Base-by-base conservation (phyloP, 2,113 vertebrate species). In the Furnarius figulus region DNA sequence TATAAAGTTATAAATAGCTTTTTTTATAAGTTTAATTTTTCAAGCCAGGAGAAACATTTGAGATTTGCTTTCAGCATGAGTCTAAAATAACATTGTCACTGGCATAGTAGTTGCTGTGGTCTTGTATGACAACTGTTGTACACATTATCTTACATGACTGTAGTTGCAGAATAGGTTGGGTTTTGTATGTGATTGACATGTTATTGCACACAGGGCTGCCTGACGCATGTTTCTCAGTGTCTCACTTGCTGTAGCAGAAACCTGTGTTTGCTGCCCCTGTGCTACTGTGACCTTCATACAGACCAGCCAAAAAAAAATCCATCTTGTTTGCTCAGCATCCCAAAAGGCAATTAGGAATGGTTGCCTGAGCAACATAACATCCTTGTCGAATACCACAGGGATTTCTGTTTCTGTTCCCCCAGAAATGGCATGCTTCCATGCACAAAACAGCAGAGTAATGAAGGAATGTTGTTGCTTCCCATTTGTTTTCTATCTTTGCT, bases 341-440 rank as follows among this genome's bases (percentile, higher is more conserved):
- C 94, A 73, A 82, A 82, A 72, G 95, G 91, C 95, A 90, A 92
- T 97, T 97, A 97, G 90, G 87, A 97, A 61, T 39, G 52, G 97
- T 98, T 98, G 97, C 97, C 97, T 3, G 31, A 98, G 97, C 95
- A 98, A 97, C 97, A 13, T 93, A 84, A 76, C 91, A 96, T 95
- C 85, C 85, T 96, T 86, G 94, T 95, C 81, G 78, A 72, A 93
- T 96, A 85, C 94, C 92, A 90, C 61, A 91, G 96, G 97, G 96
- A 87, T 70, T 72, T 87, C 96, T 90, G 71, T 70, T 30, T 63
- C 70, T 8, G 4, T 53, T 70, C 49, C 11, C 19, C 87, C 87
- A 80, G 71, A 95, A 95, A 52, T 76, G 77, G 82, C 70, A 68
- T 28, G 20, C 53, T 81, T 79, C 88, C 71, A 79, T 25, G 3